These are phyloP conservation scores for Tiliqua scincoides DNA, from an alignment of 2,113 vertebrate species.

Conservation along the genomic window DNA sequence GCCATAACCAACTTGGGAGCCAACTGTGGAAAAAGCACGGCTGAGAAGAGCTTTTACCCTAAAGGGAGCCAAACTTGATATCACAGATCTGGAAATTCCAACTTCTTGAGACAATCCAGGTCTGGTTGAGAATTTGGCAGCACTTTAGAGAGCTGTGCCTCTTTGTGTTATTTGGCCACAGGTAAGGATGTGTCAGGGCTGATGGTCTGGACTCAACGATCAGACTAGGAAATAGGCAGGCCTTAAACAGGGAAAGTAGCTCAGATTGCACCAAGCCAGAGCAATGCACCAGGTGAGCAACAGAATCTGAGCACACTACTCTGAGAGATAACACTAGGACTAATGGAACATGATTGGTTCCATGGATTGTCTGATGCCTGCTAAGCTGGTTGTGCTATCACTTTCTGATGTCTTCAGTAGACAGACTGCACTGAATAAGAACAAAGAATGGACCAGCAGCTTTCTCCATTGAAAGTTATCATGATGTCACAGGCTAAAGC, in stretches of 20 bases:
- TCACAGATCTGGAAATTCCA: not conserved
- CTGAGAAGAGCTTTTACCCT: not conserved
- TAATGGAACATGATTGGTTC: not conserved
- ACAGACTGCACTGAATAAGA: not conserved
- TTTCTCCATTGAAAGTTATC: not conserved
- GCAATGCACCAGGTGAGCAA: too few relatives aligned
- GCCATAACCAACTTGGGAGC: conserved; percentile 4
- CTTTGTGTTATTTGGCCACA: not conserved
- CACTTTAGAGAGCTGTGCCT: not conserved
- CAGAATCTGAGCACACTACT: not conserved
- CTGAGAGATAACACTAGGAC: not conserved
- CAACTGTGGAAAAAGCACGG: conserved; percentile 4
- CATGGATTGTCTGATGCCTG: not conserved
- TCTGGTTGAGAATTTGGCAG: not conserved
- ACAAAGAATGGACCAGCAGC: not conserved
- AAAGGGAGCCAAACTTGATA: not conserved
- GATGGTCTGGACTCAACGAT: not conserved
- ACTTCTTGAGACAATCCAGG: not conserved
- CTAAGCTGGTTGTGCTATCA: not conserved
- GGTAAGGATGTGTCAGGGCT: not conserved
- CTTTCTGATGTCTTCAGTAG: not conserved
- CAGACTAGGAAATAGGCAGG: not conserved
- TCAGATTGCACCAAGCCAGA: not conserved
- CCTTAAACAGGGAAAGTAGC: not conserved
- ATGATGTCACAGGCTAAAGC: not conserved